Evolutionary conservation across 2,113 vertebrate genomes (phyloP), one percentile per base, ranked within the genome.

Genomic region (Sinocyclocheilus rhinocerous): DNA sequence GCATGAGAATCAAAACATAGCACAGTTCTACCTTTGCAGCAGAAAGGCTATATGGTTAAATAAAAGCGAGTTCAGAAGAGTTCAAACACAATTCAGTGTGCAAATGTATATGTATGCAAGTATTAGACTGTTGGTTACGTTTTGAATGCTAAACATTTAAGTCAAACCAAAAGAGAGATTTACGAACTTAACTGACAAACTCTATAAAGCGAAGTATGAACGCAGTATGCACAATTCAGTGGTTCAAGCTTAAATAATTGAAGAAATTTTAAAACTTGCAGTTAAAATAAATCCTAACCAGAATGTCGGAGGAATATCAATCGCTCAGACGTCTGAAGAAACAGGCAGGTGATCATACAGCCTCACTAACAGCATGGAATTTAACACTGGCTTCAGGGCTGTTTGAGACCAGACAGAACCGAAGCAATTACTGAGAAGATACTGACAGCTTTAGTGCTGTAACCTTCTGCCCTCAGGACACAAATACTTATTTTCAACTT

Each of bases 341-440:
- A 61, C 76, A 39, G 52, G 26, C 76, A 78, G 29, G 3, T 78
- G 50, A 78, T 6, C 26, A 36, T 57, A 6, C 52, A 12, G 76
- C 52, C 10, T 33, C n/a, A 77, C 1, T 10, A 78, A 45, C 76
- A 55, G 15, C 20, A 26, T 16, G 57, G 22, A 80, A 80, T 80
- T 80, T 80, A 63, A 10, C 1, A 1, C 20, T 75, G 39, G 57
- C 78, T 63, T 80, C 33, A 16, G 57, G 57, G 57, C 36, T 63
- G 77, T 80, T 80, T 63, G 36, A 63, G 29, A 80, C 52, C 29
- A 79, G 52, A 59, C 76, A 59, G 2, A 79, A n/a, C 52, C 22
- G 16, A 63, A 24, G 78, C 78, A 63, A 45, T 63, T 80, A 42
- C 3, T 63, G 78, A 59, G 55, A 13, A 7, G 20, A 61, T n/a